phyloP scores from a whole-genome alignment of 1,140 invertebrate species.

The Pachypsylla venusta region DNA sequence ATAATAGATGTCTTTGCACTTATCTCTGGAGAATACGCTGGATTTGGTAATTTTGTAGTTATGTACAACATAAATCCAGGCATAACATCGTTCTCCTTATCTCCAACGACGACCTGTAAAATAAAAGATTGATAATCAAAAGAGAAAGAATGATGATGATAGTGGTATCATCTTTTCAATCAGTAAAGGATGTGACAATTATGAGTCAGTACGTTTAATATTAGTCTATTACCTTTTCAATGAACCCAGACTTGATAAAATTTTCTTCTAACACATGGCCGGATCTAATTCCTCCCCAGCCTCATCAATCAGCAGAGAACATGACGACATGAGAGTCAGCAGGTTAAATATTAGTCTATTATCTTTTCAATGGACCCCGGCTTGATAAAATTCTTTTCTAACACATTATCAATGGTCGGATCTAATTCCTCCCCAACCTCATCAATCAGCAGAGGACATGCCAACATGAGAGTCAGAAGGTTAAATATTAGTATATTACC shows the following conservation, averaged over 20 bases:
- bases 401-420: slow-evolving; percentile 87
- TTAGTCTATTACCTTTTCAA: slow-evolving; percentile 63
- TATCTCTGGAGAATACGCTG: slow-evolving; percentile 89
- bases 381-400: slow-evolving; percentile 97
- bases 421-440: slow-evolving; percentile 88
- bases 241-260: slow-evolving; percentile 91
- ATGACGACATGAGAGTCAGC: too few species aligned
- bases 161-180: background rate
- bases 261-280: slow-evolving; percentile 88
- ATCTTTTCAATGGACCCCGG: slow-evolving; percentile 90
- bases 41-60: slow-evolving; percentile 90
- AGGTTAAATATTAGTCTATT: too few species aligned
- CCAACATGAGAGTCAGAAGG: slow-evolving; percentile 75
- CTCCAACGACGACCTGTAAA: slow-evolving; percentile 58
- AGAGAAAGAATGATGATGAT: background rate
- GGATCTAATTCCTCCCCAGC: too few species aligned
- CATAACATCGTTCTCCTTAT: slow-evolving; percentile 94
- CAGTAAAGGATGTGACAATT: too few species aligned
- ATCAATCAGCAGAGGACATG: slow-evolving; percentile 82
- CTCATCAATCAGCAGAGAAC: too few species aligned
- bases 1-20: slow-evolving; percentile 93
- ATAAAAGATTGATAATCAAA: background rate
- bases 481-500: too few species aligned
- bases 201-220: background rate
- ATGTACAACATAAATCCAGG: slow-evolving; percentile 91